Conservation (phyloP, 2,797 vertebrate species). For the Bovichtus variegatus region DNA sequence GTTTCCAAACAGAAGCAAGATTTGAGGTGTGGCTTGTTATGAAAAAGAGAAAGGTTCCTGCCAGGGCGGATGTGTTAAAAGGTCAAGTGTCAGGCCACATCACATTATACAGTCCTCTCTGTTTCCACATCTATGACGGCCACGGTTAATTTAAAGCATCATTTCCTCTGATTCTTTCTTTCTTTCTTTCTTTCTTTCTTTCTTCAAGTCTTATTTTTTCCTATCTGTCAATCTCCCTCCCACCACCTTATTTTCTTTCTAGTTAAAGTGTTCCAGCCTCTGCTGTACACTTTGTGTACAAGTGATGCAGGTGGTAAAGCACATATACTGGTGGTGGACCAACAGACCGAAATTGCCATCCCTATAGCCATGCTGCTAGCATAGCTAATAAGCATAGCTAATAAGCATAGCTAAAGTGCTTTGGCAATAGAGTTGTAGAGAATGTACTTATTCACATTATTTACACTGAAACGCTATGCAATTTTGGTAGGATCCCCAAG, state of each 20-base stretch:
- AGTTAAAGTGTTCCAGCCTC: no score
- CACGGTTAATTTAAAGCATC: slow-evolving; percentile 16
- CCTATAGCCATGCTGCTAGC: no score
- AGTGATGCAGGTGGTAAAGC: not conserved
- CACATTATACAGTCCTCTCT: slow-evolving; percentile 31
- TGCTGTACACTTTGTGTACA: no score
- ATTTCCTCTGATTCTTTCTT: slow-evolving; percentile 4
- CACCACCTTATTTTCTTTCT: not conserved
- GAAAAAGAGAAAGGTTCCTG: slow-evolving; percentile 7
- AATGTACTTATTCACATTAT: no score
- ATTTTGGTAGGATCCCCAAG: not conserved
- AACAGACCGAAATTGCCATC: not conserved
- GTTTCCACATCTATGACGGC: slow-evolving; percentile 23
- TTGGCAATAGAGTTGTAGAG: no score
- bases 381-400: no score
- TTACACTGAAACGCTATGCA: not conserved
- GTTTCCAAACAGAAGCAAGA: slow-evolving; percentile 22
- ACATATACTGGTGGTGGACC: not conserved
- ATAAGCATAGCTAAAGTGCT: no score
- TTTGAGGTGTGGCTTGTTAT: slow-evolving; percentile 1
- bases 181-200: not conserved
- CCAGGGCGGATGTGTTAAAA: slow-evolving; percentile 43
- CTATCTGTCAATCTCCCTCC: not conserved
- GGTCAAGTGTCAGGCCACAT: slow-evolving; percentile 24
- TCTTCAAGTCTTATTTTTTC: not conserved